Evolutionary conservation across 2,113 vertebrate genomes (phyloP).

Genomic region (Centropus bengalensis): DNA sequence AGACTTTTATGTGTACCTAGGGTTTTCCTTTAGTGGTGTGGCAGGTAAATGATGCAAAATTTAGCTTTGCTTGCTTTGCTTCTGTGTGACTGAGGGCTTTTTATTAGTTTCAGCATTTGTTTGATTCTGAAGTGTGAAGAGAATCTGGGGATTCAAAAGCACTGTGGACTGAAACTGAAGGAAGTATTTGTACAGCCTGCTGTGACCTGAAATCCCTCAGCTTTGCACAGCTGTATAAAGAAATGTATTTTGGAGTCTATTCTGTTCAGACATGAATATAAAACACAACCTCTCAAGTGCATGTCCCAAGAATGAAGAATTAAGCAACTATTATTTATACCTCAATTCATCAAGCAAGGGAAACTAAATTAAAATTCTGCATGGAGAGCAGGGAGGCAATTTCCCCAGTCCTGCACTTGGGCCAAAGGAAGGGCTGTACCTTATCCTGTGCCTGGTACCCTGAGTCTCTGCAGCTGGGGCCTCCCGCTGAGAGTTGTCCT

Average conservation of each 20-base stretch:
- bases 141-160: not conserved
- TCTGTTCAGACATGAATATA: not conserved
- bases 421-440: not conserved
- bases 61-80: not conserved
- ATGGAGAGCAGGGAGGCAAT: not conserved
- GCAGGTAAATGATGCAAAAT: not conserved
- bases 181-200: not conserved
- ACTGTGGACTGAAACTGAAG: not conserved
- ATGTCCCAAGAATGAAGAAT: not conserved
- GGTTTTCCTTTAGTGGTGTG: not conserved
- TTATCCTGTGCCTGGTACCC: not conserved
- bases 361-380: not conserved
- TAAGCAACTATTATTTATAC: not conserved
- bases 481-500: not conserved
- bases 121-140: not conserved
- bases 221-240: conserved; percentile 25
- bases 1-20: not conserved
- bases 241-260: not conserved
- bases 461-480: not conserved
- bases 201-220: conserved; percentile 19
- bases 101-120: not conserved
- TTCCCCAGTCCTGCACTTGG: not conserved
- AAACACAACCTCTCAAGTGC: not conserved
- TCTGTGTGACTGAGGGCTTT: not conserved
- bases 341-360: not conserved